These are phyloP conservation scores for Desmodus rotundus DNA, from an alignment of 2,113 vertebrate species.

Conservation along the genomic window DNA sequence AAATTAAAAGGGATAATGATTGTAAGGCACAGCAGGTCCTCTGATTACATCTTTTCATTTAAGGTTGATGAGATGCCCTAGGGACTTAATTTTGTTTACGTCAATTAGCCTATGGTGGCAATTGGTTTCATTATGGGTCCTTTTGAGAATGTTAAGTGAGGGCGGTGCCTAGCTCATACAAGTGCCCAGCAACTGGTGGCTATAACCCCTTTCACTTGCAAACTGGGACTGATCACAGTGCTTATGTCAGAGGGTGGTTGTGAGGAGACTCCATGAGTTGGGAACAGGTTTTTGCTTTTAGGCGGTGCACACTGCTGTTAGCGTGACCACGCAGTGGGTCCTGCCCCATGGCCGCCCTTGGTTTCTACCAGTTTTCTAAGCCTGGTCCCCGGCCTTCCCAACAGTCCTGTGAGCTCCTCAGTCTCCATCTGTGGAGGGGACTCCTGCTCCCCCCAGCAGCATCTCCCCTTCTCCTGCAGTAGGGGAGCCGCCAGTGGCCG, in stretches of 20 bases:
- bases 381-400: background rate
- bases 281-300: background rate
- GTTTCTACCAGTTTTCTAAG: background rate
- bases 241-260: background rate
- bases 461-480: fast-evolving
- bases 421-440: background rate
- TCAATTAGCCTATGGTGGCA: background rate
- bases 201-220: background rate
- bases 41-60: background rate
- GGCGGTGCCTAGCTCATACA: background rate
- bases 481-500: background rate
- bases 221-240: fast-evolving
- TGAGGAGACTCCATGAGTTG: fast-evolving
- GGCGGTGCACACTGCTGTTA: fast-evolving
- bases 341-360: background rate
- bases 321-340: background rate
- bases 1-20: background rate
- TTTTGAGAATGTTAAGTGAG: background rate
- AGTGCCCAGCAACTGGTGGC: fast-evolving
- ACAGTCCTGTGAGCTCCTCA: background rate
- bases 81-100: background rate
- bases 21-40: background rate
- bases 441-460: background rate
- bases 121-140: background rate
- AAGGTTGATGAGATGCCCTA: background rate